Conservation (phyloP, 2,113 vertebrate species). For the Cyprinodon tularosa region DNA sequence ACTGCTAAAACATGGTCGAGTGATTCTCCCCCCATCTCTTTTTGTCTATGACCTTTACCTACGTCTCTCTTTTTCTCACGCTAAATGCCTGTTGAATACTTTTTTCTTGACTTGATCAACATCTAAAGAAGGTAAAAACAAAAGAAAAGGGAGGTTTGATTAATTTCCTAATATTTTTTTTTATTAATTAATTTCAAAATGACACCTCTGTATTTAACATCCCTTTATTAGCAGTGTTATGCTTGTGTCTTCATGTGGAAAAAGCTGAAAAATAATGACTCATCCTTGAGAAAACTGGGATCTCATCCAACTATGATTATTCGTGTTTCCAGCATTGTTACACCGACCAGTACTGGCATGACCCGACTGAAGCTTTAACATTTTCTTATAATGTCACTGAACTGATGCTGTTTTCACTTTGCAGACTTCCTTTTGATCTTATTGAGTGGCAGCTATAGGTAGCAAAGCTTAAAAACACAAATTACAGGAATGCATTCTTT, state of each 20-base stretch:
- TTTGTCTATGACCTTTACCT: conserved; percentile 16
- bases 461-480: conserved; percentile 4
- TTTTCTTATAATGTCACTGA: conserved; percentile 35
- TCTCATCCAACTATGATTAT: conserved; percentile 57
- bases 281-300: conserved; percentile 57
- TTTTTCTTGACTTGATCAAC: conserved; percentile 1
- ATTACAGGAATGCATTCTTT: neutral
- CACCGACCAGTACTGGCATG: conserved; percentile 57
- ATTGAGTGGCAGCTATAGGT: conserved; percentile 3
- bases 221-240: conserved; percentile 32
- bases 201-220: conserved; percentile 4
- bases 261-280: conserved; percentile 56
- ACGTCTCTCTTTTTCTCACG: neutral
- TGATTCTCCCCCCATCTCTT: conserved; percentile 22
- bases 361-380: conserved; percentile 36
- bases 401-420: conserved; percentile 48
- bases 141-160: conserved; percentile 90
- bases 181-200: neutral
- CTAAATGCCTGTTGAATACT: neutral
- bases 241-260: conserved; percentile 64
- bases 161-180: conserved; percentile 60
- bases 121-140: conserved; percentile 88
- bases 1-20: conserved; percentile 84
- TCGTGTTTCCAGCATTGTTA: conserved; percentile 44
- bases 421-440: conserved; percentile 34